Evolutionary conservation across 1,140 invertebrate species (phyloP).

Genomic region (Lucilia sericata): DNA sequence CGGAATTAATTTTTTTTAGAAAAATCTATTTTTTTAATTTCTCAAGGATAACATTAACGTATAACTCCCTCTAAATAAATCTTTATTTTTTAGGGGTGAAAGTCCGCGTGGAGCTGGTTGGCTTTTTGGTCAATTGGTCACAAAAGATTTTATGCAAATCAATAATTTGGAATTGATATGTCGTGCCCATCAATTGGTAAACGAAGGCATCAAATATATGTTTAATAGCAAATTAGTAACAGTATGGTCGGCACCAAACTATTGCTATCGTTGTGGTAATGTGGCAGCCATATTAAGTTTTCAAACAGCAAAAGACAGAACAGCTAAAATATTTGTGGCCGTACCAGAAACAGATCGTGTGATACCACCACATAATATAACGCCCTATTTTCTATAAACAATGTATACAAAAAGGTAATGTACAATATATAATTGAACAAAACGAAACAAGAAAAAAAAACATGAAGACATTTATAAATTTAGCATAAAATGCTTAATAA

Average conservation of each 20-base stretch:
- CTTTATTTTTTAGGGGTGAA: conserved; percentile 71
- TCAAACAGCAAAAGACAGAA: conserved; percentile 78
- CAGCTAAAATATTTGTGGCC: conserved; percentile 91
- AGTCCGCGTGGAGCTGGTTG: conserved; percentile 95
- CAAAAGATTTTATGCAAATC: conserved; percentile 92
- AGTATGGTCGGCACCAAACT: conserved; percentile 97
- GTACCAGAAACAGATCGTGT: conserved; percentile 94
- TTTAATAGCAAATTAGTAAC: conserved; percentile 95
- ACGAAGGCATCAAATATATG: conserved; percentile 97
- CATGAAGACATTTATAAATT: conserved; percentile 34
- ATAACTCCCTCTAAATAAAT: not conserved
- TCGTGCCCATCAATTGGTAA: conserved; percentile 95
- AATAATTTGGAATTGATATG: conserved; percentile 93
- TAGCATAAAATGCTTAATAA: conserved; percentile 30
- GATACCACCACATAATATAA: conserved; percentile 90
- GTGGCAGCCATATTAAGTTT: conserved; percentile 92
- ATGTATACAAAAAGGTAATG: not conserved
- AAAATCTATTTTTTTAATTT: too few relatives aligned
- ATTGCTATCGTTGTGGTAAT: conserved; percentile 96
- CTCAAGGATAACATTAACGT: too few relatives aligned
- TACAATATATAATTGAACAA: not conserved
- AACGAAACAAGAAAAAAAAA: not conserved
- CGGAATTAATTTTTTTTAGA: too few relatives aligned
- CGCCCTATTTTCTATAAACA: conserved; percentile 93
- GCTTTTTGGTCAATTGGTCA: conserved; percentile 91